phyloP scores from a whole-genome alignment of 2,797 vertebrate genomes.

The Atherinosoma microstoma region DNA sequence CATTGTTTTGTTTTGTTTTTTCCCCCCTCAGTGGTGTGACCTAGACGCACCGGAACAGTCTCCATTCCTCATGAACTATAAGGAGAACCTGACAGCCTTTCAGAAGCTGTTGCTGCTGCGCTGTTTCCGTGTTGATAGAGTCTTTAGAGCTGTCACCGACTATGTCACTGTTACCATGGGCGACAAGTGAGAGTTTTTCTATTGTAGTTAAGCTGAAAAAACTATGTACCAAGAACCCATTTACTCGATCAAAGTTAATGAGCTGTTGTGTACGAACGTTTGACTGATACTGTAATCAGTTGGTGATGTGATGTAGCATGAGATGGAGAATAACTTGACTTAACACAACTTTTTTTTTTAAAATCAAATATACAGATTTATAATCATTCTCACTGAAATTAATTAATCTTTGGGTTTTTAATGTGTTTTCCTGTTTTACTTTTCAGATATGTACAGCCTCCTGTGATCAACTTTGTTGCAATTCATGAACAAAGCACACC shows the following conservation, averaged over 20 bases:
- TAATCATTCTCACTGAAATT: neutral
- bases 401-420: neutral
- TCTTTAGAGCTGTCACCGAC: slow-evolving; percentile 92
- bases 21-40: slow-evolving; percentile 90
- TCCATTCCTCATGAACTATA: slow-evolving; percentile 86
- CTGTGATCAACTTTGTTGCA: slow-evolving; percentile 92
- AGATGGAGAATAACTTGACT: neutral
- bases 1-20: slow-evolving; percentile 1
- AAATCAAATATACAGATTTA: neutral
- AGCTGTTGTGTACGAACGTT: neutral
- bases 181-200: slow-evolving; percentile 86
- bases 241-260: neutral
- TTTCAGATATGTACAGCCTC: slow-evolving; percentile 94
- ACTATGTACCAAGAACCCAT: neutral
- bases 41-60: slow-evolving; percentile 89
- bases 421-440: slow-evolving; percentile 35
- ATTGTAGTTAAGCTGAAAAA: neutral
- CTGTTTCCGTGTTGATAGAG: slow-evolving; percentile 94
- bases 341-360: neutral
- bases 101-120: slow-evolving; percentile 93
- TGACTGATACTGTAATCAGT: neutral
- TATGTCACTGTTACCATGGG: slow-evolving; percentile 90
- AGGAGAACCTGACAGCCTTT: slow-evolving; percentile 84
- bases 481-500: slow-evolving; percentile 93
- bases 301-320: neutral